Percentiles rank a stretch among this genome's conserved stretches.
These are phyloP conservation scores for Labeo calbasu DNA, from an alignment of 2,797 vertebrate species.

Conservation along the genomic window DNA sequence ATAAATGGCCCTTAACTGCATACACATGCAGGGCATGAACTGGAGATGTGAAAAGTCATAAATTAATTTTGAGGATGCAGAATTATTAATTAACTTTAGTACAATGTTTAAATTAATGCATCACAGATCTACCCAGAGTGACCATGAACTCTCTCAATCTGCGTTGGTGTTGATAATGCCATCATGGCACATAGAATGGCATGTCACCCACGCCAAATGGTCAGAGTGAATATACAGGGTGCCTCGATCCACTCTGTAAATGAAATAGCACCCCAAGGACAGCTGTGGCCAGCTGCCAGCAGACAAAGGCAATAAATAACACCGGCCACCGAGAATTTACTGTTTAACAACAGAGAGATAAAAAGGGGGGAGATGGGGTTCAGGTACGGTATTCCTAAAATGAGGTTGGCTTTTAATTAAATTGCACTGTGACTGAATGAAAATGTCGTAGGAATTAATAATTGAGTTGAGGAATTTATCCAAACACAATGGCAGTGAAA, in stretches of 20 bases:
- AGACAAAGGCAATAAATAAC: slow-evolving; percentile 47
- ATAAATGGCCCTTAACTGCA: not conserved
- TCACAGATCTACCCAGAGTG: not conserved
- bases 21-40: not conserved
- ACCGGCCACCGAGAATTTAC: not conserved
- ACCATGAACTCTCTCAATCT: slow-evolving; percentile 2
- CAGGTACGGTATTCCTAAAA: not conserved
- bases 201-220: not conserved
- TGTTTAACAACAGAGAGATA: slow-evolving; percentile 23
- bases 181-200: slow-evolving; percentile 7
- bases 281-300: slow-evolving; percentile 23
- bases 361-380: not conserved
- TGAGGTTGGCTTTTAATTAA: slow-evolving; percentile 30
- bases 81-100: not conserved
- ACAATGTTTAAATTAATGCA: not conserved
- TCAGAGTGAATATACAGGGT: slow-evolving; percentile 30
- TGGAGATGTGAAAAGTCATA: not conserved
- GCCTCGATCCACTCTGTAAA: slow-evolving; percentile 33
- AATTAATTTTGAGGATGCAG: not conserved
- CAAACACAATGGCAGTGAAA: slow-evolving; percentile 30
- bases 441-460: slow-evolving; percentile 26
- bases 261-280: slow-evolving; percentile 39
- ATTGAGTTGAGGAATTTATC: slow-evolving; percentile 21
- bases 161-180: slow-evolving; percentile 6
- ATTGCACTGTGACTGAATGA: slow-evolving; percentile 20